A percentile compares a stretch with the other conserved stretches of the same genome.
phyloP scores from a whole-genome alignment of 2,797 vertebrate species.

The Sebastes nivosus region DNA sequence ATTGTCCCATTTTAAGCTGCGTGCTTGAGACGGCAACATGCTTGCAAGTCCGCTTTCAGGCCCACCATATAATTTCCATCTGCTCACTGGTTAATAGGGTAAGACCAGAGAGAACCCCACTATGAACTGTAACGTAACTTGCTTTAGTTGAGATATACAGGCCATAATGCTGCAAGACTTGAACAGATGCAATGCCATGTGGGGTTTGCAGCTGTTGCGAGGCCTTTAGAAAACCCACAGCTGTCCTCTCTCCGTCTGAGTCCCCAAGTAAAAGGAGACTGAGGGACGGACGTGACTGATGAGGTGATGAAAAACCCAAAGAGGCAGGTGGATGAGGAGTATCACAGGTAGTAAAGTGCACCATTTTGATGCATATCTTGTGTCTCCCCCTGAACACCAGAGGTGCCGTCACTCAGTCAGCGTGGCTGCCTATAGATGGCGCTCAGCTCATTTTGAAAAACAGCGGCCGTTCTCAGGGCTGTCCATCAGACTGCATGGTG shows the following conservation, averaged over 20 bases:
- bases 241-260: slow-evolving; percentile 61
- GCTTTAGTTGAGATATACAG: slow-evolving; percentile 41
- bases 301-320: slow-evolving; percentile 50
- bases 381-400: neutral
- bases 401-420: neutral
- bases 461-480: slow-evolving; percentile 19
- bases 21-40: slow-evolving; percentile 35
- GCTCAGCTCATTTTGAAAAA: slow-evolving; percentile 71
- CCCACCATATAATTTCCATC: slow-evolving; percentile 61
- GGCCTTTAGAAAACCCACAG: slow-evolving; percentile 65
- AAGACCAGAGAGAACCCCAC: slow-evolving; percentile 56
- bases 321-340: slow-evolving; percentile 35
- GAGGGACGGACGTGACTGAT: slow-evolving; percentile 64
- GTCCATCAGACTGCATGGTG: slow-evolving; percentile 66
- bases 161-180: slow-evolving; percentile 40
- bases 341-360: slow-evolving; percentile 46
- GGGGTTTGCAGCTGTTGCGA: slow-evolving; percentile 73
- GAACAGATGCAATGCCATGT: slow-evolving; percentile 73
- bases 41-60: slow-evolving; percentile 45
- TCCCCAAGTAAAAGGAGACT: slow-evolving; percentile 46
- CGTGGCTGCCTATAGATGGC: slow-evolving; percentile 70
- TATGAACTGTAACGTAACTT: slow-evolving; percentile 54
- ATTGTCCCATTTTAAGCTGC: slow-evolving; percentile 54
- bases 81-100: slow-evolving; percentile 68
- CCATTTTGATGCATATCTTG: neutral